Evolutionary conservation across 2,113 vertebrate species (phyloP).

Genomic region (Cololabis saira): DNA sequence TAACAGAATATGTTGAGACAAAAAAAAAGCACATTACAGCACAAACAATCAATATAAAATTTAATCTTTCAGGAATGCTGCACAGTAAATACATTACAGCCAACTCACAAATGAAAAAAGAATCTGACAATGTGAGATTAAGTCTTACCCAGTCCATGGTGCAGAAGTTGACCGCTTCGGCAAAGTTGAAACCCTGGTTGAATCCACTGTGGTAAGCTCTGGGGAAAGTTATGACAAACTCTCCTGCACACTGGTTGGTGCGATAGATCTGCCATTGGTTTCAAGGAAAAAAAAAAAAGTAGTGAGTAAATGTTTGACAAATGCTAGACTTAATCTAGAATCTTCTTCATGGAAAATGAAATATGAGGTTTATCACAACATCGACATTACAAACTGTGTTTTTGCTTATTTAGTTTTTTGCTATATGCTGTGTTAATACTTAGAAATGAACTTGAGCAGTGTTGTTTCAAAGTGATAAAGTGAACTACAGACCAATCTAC

Average conservation of each 20-base stretch:
- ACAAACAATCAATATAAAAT: neutral
- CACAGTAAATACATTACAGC: neutral
- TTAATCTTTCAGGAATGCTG: neutral
- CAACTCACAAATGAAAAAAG: neutral
- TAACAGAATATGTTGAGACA: neutral
- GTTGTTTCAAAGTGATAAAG: neutral
- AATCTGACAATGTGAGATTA: neutral
- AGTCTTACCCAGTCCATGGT: conserved; percentile 93
- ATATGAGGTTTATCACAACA: neutral
- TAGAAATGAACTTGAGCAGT: too few relatives aligned
- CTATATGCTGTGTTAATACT: neutral
- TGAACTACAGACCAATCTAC: neutral
- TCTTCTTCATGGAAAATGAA: too few relatives aligned
- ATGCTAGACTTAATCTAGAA: too few relatives aligned
- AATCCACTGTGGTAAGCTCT: conserved; percentile 99
- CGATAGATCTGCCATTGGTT: conserved; percentile 87
- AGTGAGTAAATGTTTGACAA: neutral
- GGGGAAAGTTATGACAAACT: conserved; percentile 98
- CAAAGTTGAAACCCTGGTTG: conserved; percentile 99
- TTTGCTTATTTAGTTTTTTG: too few relatives aligned
- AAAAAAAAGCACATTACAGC: neutral
- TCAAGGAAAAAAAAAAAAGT: neutral
- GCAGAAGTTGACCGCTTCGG: conserved; percentile 98
- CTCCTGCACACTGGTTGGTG: conserved; percentile 97
- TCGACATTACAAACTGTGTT: neutral